phyloP scores from a whole-genome alignment of 2,113 vertebrate species.

The Boulengeromyrus knoepffleri region DNA sequence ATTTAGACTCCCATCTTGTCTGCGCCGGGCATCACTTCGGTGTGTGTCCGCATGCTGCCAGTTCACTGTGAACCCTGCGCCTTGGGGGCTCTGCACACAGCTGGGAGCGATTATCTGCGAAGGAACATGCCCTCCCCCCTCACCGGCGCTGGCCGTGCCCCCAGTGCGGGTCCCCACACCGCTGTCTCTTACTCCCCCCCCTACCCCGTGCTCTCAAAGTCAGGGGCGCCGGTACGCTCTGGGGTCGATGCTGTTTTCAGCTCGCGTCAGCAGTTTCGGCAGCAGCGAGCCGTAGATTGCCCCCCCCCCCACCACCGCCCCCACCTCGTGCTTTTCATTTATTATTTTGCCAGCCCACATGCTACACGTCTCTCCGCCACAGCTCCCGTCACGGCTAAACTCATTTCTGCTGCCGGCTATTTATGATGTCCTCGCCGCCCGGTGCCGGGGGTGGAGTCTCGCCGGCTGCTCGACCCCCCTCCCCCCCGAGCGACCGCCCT shows the following conservation, averaged over 20 bases:
- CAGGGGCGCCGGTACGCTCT: slow-evolving; percentile 34
- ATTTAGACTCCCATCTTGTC: background rate
- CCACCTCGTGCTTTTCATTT: slow-evolving; percentile 24
- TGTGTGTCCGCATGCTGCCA: background rate
- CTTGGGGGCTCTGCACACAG: slow-evolving; percentile 36
- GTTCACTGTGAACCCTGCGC: background rate
- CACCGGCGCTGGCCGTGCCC: background rate
- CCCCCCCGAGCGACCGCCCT: background rate
- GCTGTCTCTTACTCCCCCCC: background rate
- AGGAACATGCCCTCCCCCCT: slow-evolving; percentile 40
- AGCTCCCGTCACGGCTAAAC: slow-evolving; percentile 28
- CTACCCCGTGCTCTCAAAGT: slow-evolving; percentile 15
- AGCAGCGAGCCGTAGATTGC: slow-evolving; percentile 34
- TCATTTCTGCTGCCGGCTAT: slow-evolving; percentile 32
- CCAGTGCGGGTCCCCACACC: background rate
- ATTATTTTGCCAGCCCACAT: slow-evolving; percentile 30
- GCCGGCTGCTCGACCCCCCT: background rate
- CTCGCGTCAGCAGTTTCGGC: slow-evolving; percentile 42
- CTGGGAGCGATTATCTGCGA: slow-evolving; percentile 45
- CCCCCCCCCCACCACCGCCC: background rate
- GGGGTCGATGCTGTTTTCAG: slow-evolving; percentile 32
- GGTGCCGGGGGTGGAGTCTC: slow-evolving; percentile 7
- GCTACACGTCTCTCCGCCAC: slow-evolving; percentile 29
- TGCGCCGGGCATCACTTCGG: background rate
- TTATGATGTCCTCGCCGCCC: slow-evolving; percentile 27